phyloP scores from a whole-genome alignment of 2,113 vertebrate genomes.

The Mustela nigripes region DNA sequence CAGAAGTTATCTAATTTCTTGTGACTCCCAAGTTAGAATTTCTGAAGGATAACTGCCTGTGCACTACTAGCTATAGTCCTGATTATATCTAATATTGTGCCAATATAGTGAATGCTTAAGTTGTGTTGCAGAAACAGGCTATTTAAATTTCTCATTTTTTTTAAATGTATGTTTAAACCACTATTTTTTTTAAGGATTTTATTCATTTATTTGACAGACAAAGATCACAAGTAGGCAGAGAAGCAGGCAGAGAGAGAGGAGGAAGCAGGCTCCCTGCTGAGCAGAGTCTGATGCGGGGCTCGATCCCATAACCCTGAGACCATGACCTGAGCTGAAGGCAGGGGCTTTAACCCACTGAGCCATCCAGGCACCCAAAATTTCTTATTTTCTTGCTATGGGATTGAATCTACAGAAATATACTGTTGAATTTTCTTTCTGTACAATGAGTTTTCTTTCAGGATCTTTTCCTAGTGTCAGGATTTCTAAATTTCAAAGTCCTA shows the following conservation, averaged over 20 bases:
- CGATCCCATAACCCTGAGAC: too few relatives aligned
- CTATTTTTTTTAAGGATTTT: too few relatives aligned
- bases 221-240: too few relatives aligned
- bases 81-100: background rate
- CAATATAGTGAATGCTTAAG: conserved; percentile 8
- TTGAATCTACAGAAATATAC: conserved; percentile 31
- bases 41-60: background rate
- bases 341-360: too few relatives aligned
- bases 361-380: background rate
- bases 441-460: conserved; percentile 14
- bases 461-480: conserved; percentile 26
- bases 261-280: too few relatives aligned
- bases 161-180: too few relatives aligned
- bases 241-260: too few relatives aligned
- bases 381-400: background rate
- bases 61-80: background rate
- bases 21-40: conserved; percentile 35
- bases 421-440: background rate
- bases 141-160: conserved; percentile 56
- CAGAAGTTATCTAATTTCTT: conserved; percentile 44
- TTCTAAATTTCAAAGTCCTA: conserved; percentile 44
- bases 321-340: too few relatives aligned
- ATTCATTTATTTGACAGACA: too few relatives aligned
- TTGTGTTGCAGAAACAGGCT: conserved; percentile 36
- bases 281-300: too few relatives aligned